These are phyloP conservation scores for Carassius auratus DNA, from an alignment of 2,113 vertebrate species.

Conservation along the genomic window DNA sequence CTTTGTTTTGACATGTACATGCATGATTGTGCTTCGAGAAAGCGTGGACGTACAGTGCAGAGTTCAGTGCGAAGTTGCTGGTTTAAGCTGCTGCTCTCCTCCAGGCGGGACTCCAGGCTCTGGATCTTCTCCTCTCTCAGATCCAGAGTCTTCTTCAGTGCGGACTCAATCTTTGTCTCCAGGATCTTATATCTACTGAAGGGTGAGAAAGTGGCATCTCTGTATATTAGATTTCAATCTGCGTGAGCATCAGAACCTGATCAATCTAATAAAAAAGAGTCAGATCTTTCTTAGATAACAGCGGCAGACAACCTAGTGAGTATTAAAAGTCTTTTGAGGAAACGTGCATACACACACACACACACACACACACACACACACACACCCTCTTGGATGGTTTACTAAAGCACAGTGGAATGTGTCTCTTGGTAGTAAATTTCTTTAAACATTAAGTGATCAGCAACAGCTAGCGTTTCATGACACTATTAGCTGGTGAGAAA, in stretches of 20 bases:
- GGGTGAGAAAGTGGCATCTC: not conserved
- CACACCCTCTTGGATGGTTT: not conserved
- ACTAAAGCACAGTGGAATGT: constrained; percentile 47
- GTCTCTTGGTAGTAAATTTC: constrained; percentile 3
- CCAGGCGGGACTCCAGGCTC: constrained; percentile 83
- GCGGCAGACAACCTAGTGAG: too few relatives aligned
- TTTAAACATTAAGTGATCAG: constrained; percentile 35
- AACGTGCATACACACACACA: too few relatives aligned
- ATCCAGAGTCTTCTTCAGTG: constrained; percentile 84
- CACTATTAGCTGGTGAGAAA: constrained; percentile 36
- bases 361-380: too few relatives aligned
- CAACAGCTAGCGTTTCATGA: not conserved
- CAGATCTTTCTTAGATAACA: too few relatives aligned
- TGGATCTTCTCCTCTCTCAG: constrained; percentile 89
- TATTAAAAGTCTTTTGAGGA: too few relatives aligned
- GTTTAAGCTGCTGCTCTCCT: constrained; percentile 81
- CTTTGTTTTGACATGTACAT: not conserved
- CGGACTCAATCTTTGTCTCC: constrained; percentile 85
- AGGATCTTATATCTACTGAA: constrained; percentile 87
- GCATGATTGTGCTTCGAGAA: too few relatives aligned
- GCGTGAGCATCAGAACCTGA: too few relatives aligned
- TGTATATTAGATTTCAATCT: not conserved
- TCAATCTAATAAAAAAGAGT: too few relatives aligned
- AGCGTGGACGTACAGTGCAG: constrained; percentile 69
- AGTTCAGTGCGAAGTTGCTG: constrained; percentile 82